phyloP scores from a whole-genome alignment of 2,113 vertebrate species.

The Cochlearius cochlearius region DNA sequence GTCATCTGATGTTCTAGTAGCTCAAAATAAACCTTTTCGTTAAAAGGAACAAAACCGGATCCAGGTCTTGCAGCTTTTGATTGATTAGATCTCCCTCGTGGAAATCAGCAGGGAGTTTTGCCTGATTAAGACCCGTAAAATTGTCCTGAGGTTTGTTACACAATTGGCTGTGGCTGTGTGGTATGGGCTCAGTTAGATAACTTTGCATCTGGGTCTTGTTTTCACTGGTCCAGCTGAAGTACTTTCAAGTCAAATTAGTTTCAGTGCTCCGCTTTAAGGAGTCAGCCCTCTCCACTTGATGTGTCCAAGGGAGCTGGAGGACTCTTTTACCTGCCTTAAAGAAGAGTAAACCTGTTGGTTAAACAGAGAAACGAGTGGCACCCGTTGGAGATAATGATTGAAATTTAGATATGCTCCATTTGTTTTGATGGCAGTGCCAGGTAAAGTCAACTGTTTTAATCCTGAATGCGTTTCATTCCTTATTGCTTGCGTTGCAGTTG shows the following conservation, averaged over 20 bases:
- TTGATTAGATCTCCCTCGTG: not conserved
- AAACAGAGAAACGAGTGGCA: not conserved
- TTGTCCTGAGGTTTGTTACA: not conserved
- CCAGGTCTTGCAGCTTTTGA: not conserved
- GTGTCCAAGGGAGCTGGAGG: fast-evolving
- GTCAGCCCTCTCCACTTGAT: not conserved
- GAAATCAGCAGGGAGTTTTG: not conserved
- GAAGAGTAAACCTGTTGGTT: not conserved
- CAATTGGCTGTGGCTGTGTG: not conserved
- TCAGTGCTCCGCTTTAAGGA: not conserved
- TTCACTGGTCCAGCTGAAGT: not conserved
- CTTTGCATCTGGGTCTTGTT: not conserved
- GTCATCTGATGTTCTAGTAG: not conserved
- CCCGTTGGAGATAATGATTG: fast-evolving
- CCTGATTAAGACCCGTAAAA: not conserved
- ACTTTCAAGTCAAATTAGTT: not conserved
- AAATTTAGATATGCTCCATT: not conserved
- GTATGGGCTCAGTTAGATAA: not conserved
- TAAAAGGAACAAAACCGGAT: not conserved
- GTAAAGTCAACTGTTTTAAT: not conserved
- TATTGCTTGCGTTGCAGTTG: not conserved
- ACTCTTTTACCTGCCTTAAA: not conserved
- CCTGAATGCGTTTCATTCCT: fast-evolving
- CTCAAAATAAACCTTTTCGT: not conserved
- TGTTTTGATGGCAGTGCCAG: not conserved